Conservation (phyloP, 2,113 vertebrate genomes). For the Syngnathus typhle region DNA sequence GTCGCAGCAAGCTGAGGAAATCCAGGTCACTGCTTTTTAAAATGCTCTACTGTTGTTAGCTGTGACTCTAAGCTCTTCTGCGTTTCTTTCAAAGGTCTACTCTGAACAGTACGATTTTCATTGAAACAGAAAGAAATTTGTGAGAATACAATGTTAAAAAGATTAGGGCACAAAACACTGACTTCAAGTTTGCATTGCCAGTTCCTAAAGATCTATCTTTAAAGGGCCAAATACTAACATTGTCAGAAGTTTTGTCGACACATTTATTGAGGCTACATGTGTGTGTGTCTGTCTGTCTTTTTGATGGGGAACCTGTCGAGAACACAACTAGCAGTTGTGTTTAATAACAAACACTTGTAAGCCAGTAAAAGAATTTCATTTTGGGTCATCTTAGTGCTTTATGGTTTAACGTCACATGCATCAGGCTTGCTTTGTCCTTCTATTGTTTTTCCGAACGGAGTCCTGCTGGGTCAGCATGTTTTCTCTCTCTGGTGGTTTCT, state of each 20-base stretch:
- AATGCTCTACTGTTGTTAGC: slow-evolving; percentile 50
- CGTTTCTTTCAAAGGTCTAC: slow-evolving; percentile 12
- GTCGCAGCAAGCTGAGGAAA: slow-evolving; percentile 47
- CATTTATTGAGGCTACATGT: neutral
- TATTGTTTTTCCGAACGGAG: slow-evolving; percentile 52
- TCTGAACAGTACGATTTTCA: slow-evolving; percentile 24
- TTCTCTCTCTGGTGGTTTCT: slow-evolving; percentile 52
- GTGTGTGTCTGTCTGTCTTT: slow-evolving; percentile 35
- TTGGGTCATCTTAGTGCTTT: slow-evolving; percentile 1
- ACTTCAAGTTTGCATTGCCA: neutral
- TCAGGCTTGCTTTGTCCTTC: slow-evolving; percentile 31
- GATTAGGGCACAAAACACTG: neutral
- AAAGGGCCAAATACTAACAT: slow-evolving; percentile 12
- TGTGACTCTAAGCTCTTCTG: slow-evolving; percentile 40
- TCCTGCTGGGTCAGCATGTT: slow-evolving; percentile 59
- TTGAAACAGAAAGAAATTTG: neutral
- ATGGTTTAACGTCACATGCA: slow-evolving; percentile 25
- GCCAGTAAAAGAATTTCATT: neutral
- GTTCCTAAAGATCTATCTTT: neutral
- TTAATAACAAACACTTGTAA: too few relatives aligned
- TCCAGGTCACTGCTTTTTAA: slow-evolving; percentile 60
- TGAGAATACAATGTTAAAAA: neutral
- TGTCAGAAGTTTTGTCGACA: slow-evolving; percentile 11
- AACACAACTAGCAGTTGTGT: slow-evolving; percentile 18
- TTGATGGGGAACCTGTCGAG: slow-evolving; percentile 26